phyloP scores from a whole-genome alignment of 2,113 vertebrate species.

The Chinchilla lanigera region DNA sequence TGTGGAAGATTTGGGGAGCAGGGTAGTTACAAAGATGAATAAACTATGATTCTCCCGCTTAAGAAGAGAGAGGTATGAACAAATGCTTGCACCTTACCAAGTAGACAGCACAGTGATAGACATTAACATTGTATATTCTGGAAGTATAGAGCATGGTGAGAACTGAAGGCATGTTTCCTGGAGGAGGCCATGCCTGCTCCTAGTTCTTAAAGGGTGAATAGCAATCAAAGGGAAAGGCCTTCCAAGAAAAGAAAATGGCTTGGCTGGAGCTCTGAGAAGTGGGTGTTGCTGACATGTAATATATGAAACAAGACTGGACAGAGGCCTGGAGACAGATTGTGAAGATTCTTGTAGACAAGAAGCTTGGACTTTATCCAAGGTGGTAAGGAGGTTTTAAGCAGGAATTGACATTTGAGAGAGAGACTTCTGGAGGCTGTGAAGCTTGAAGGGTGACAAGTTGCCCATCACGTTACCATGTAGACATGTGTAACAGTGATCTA shows the following conservation, averaged over 20 bases:
- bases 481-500: neutral
- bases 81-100: neutral
- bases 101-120: neutral
- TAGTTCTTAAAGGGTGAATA: neutral
- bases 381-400: neutral
- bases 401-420: neutral
- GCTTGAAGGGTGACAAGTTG: neutral
- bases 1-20: neutral
- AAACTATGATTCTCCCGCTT: neutral
- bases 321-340: neutral
- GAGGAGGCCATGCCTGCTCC: neutral
- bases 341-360: neutral
- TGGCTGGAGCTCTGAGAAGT: neutral
- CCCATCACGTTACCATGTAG: neutral
- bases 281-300: neutral
- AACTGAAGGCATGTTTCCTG: neutral
- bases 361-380: neutral
- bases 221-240: neutral
- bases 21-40: neutral
- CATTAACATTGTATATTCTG: neutral
- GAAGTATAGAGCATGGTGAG: neutral
- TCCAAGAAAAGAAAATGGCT: neutral
- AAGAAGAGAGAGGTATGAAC: neutral
- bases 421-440: neutral
- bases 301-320: neutral